A percentile compares a stretch with the other conserved stretches of the same genome.
phyloP scores from a whole-genome alignment of 2,797 vertebrate species.

The Thaleichthys pacificus region DNA sequence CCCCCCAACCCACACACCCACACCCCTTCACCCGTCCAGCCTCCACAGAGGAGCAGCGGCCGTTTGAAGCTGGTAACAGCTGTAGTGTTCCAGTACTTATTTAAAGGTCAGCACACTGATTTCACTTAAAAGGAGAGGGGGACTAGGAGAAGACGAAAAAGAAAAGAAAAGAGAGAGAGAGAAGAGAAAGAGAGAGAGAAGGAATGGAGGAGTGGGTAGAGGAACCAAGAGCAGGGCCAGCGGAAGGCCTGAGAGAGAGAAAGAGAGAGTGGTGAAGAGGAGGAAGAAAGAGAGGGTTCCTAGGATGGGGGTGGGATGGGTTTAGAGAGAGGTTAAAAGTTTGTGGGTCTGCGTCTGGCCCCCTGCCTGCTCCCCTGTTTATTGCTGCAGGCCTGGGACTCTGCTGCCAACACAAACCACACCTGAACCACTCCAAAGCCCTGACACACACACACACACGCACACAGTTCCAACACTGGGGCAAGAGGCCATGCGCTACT shows the following conservation, averaged over 20 bases:
- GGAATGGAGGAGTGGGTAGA: constrained; percentile 36
- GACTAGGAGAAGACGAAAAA: constrained; percentile 43
- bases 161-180: background rate
- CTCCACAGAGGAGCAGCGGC: constrained; percentile 65
- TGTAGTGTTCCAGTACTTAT: constrained; percentile 79
- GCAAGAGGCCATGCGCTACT: constrained; percentile 47
- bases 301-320: constrained; percentile 74
- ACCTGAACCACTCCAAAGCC: constrained; percentile 70
- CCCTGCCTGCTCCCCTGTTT: constrained; percentile 81
- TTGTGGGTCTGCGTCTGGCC: constrained; percentile 81
- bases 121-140: constrained; percentile 76
- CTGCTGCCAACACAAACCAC: constrained; percentile 81
- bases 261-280: constrained; percentile 70
- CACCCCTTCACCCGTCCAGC: constrained; percentile 52
- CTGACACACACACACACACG: background rate
- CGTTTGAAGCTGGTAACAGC: constrained; percentile 81
- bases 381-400: constrained; percentile 78
- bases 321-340: constrained; percentile 81
- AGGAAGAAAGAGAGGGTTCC: constrained; percentile 66
- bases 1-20: too few species aligned
- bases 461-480: constrained; percentile 28
- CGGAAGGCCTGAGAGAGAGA: constrained; percentile 41
- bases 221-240: background rate
- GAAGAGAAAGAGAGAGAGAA: constrained; percentile 16
- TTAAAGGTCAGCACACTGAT: constrained; percentile 81